Conservation (phyloP, 2,797 vertebrate genomes). For the Aulostomus chinensis region DNA sequence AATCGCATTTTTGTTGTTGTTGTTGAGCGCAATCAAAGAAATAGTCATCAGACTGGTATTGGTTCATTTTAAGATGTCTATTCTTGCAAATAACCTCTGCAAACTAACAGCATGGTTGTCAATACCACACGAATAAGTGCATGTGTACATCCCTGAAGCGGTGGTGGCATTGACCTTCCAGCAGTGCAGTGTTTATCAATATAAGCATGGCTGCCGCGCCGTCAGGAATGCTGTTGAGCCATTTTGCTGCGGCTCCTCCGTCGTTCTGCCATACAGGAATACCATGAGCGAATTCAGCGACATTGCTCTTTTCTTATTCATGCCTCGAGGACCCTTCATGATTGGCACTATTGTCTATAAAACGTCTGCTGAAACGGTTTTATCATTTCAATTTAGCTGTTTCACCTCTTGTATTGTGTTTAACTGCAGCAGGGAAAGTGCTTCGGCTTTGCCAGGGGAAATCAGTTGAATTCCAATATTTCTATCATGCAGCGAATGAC, state of each 20-base stretch:
- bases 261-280: slow-evolving; percentile 13
- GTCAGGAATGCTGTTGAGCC: slow-evolving; percentile 17
- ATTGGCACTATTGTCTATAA: slow-evolving; percentile 58
- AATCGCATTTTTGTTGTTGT: too few species aligned
- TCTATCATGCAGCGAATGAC: slow-evolving; percentile 40
- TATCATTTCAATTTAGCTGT: slow-evolving; percentile 59
- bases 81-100: too few species aligned
- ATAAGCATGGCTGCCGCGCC: slow-evolving; percentile 17
- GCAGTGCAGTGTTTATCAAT: slow-evolving; percentile 36
- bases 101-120: too few species aligned
- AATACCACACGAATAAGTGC: too few species aligned
- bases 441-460: slow-evolving; percentile 46
- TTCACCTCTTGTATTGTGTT: slow-evolving; percentile 56
- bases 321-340: slow-evolving; percentile 36
- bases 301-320: slow-evolving; percentile 29
- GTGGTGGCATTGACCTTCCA: slow-evolving; percentile 33
- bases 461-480: slow-evolving; percentile 66
- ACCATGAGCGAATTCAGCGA: slow-evolving; percentile 26
- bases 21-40: too few species aligned
- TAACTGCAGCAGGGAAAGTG: slow-evolving; percentile 42
- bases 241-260: slow-evolving; percentile 5
- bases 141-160: slow-evolving; percentile 21
- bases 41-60: too few species aligned
- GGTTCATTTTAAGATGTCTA: too few species aligned
- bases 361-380: slow-evolving; percentile 37